Base-by-base conservation (phyloP, 2,888 invertebrate genomes). In the Scelioninae gen. 2 region DNA sequence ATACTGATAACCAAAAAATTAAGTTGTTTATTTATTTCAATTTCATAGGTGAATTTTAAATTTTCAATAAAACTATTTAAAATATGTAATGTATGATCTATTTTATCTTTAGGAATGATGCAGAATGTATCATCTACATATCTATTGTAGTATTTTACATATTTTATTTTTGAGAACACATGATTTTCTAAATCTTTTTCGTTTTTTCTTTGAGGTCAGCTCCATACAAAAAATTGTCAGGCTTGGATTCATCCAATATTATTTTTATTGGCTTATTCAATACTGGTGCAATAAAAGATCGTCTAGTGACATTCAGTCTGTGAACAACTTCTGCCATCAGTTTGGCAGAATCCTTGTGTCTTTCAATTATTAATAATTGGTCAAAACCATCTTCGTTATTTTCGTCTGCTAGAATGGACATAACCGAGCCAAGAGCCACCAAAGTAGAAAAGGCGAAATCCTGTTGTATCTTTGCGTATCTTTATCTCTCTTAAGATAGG, bases 261-360 rank as follows among this genome's bases (percentile, higher is more conserved):
- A 28, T 16, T 15, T 63, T 63, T 2, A 64, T 43, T 6, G 53
- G 48, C 31, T 72, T 72, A 2, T 50, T 61, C 22, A 75, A 28
- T 0, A 61, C 72, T 16, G 72, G 72, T 6, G 48, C 11, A 28
- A 75, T 64, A 7, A 72, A 72, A 11, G 69, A 63, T 11, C 52
- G 68, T 46, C 75, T 53, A 10, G 68, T 41, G 3, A 10, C 52
- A 11, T 68, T 61, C 4, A 63, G 33, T 18, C 64, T 72, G 15
- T 64, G 45, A 19, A 53, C 46, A 0, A 68, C 61, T 3, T 50
- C 19, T 16, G 57, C 25, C 15, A 41, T 16, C 13, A 41, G 15
- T 22, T 43, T 43, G 1, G 31, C 28, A 33, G 31, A 9, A 16
- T 61, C 61, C 11, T 13, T 39, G 10, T 50, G 19, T 50, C 50